Evolutionary conservation across 2,888 invertebrate species (phyloP).

Genomic region (Invenusta paracnida): DNA sequence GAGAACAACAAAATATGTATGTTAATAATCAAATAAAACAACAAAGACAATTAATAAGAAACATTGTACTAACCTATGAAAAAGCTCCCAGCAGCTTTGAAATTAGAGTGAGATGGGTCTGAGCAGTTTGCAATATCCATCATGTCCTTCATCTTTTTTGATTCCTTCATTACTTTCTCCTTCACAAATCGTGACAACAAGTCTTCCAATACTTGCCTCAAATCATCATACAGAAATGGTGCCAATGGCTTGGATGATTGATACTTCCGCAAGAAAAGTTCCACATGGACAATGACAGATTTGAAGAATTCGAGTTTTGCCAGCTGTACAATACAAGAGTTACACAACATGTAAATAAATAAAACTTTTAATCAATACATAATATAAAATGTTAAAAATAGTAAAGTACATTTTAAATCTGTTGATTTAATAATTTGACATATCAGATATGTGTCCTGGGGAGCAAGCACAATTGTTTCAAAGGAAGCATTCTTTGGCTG

Average conservation of each 20-base stretch:
- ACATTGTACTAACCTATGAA: neutral
- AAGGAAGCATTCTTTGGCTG: neutral
- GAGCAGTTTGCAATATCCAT: neutral
- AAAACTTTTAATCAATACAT: no score
- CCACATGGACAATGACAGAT: neutral
- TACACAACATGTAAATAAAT: no score
- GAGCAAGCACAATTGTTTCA: neutral
- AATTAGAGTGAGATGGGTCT: neutral
- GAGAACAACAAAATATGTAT: no score
- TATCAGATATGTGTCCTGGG: neutral
- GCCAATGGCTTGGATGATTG: neutral
- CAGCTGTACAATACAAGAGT: neutral
- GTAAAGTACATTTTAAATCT: no score
- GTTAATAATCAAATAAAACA: no score
- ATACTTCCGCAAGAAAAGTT: neutral
- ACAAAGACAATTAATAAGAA: no score
- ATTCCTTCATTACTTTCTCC: neutral
- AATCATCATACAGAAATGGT: neutral
- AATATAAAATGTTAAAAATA: no score
- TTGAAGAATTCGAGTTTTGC: neutral
- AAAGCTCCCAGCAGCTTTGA: neutral
- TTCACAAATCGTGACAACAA: neutral
- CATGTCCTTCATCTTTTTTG: neutral
- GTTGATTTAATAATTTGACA: no score
- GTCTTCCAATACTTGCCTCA: neutral